Evolutionary conservation across 2,888 invertebrate genomes (phyloP).

Genomic region (Leptinotarsa juncta): DNA sequence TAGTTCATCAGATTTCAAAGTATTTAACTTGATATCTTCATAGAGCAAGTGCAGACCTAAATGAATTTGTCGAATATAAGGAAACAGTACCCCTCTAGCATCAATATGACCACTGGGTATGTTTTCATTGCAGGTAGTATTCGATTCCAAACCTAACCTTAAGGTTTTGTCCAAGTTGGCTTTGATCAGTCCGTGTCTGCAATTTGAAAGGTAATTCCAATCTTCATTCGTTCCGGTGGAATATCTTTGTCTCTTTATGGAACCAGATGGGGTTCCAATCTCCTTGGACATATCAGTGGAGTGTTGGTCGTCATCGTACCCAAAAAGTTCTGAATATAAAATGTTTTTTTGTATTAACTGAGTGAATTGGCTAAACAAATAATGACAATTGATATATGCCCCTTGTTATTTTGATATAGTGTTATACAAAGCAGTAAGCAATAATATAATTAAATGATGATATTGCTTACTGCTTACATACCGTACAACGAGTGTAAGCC

Average conservation of each 20-base stretch:
- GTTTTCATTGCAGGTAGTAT: constrained; percentile 23
- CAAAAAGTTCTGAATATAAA: constrained; percentile 70
- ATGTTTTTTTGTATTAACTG: no score
- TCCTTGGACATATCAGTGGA: constrained; percentile 46
- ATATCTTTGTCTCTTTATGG: constrained; percentile 83
- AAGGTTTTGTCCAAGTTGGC: constrained; percentile 39
- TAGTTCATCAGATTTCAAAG: constrained; percentile 75
- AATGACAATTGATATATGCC: no score
- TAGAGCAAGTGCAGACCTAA: constrained; percentile 89
- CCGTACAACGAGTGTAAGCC: no score
- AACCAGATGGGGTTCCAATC: constrained; percentile 61
- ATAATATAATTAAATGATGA: no score
- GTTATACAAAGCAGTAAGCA: no score
- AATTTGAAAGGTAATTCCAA: constrained; percentile 74
- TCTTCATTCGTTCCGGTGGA: constrained; percentile 84
- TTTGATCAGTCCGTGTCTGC: constrained; percentile 42
- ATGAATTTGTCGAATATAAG: constrained; percentile 79
- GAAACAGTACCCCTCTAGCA: constrained; percentile 76
- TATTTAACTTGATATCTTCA: constrained; percentile 89
- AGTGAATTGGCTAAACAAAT: no score
- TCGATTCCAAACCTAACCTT: constrained; percentile 31
- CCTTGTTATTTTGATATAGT: no score
- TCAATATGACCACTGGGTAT: constrained; percentile 53
- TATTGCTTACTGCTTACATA: no score
- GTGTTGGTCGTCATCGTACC: constrained; percentile 71